Evolutionary conservation across 2,888 invertebrate species (phyloP), one percentile per base, ranked within the genome.

Genomic region (Trileptium ribeirensis): DNA sequence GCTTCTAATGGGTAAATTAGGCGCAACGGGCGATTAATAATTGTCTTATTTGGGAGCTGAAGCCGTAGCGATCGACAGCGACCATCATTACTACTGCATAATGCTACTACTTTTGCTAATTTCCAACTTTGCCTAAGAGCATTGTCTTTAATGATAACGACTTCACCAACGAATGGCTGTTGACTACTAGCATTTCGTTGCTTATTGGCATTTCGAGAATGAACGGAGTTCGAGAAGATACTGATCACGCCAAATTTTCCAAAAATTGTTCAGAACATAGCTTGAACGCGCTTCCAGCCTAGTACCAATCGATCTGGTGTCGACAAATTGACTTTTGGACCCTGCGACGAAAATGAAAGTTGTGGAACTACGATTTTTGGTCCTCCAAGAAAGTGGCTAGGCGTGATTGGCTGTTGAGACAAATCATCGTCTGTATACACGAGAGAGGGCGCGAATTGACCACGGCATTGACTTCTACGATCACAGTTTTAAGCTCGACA

Each of bases 401-500:
- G 77, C 3, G 37, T 75, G 2, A 75, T n/a, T 38, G 38, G 36
- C 8, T 24, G n/a, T 19, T 34, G 3, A 2, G n/a, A 36, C 15
- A 75, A 8, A 38, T 75, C 77, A 38, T 34, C n/a, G 39, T 36
- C 39, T 2, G 77, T 3, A 24, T 36, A n/a, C 8, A 33, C 38
- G n/a, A 75, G 77, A n/a, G n/a, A 15, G 77, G 77, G 36, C 77
- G 36, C 3, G 77, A 75, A 36, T 38, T 75, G 38, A 75, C 77
- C 15, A 75, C 77, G n/a, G 77, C 77, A 38, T 29, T 3, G 2
- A 36, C 77, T 36, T 75, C 77, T 2, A 39, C 37, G 38, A 38
- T n/a, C 24, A 75, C 39, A 2, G 77, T 75, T 38, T 75, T 29
- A 3, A 75, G 77, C 77, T 75, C 51, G 51, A 51, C 51, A 8